phyloP scores from a whole-genome alignment of 35 echinoderm and acorn worm species.

The Apostichopus japonicus region DNA sequence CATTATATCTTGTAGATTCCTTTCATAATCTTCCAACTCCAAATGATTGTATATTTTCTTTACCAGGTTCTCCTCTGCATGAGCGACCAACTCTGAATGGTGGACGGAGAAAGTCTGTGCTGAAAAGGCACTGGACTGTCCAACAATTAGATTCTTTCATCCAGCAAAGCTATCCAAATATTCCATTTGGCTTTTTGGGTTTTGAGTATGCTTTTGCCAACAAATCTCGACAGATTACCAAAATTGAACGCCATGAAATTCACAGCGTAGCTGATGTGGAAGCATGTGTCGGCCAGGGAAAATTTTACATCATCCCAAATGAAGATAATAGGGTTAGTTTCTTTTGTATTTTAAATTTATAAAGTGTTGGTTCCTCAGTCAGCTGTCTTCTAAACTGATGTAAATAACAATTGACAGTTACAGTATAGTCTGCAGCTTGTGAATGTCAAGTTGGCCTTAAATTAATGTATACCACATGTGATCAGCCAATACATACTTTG shows the following conservation, averaged over 20 bases:
- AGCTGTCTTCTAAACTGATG: too few relatives aligned
- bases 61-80: not conserved
- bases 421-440: too few relatives aligned
- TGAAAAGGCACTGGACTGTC: constrained; percentile 11
- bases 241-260: not conserved
- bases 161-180: constrained; percentile 34
- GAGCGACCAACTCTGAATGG: constrained; percentile 9
- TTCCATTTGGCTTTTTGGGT: constrained; percentile 10
- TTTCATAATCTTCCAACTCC: too few relatives aligned
- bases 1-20: too few relatives aligned
- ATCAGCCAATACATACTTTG: too few relatives aligned
- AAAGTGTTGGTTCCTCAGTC: too few relatives aligned
- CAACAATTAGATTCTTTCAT: constrained; percentile 45
- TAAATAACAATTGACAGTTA: too few relatives aligned
- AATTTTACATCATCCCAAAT: constrained; percentile 39
- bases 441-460: too few relatives aligned
- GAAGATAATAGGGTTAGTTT: not conserved
- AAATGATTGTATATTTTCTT: too few relatives aligned
- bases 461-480: too few relatives aligned
- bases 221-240: constrained; percentile 8
- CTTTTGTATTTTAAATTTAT: too few relatives aligned
- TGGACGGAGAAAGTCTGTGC: constrained; percentile 7
- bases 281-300: not conserved
- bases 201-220: constrained; percentile 15
- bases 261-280: constrained; percentile 22